Evolutionary conservation across 2,113 vertebrate genomes (phyloP).

Genomic region (Vulpes ferrilata): DNA sequence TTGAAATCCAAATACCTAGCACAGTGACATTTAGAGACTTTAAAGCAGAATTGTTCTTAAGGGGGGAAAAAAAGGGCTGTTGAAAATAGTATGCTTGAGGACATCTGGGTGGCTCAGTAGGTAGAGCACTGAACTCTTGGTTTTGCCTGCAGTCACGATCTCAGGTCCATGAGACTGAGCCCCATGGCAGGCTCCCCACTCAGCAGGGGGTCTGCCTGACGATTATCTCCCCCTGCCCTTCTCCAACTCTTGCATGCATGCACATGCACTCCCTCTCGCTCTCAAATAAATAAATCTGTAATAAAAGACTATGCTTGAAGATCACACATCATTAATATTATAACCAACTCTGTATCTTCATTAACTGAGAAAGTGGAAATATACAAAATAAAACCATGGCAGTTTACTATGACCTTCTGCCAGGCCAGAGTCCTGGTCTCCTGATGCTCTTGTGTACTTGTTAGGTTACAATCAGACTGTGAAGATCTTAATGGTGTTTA

Average conservation of each 20-base stretch:
- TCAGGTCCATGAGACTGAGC: not conserved
- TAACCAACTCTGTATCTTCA: not conserved
- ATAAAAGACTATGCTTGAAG: not conserved
- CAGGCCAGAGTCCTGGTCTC: not conserved
- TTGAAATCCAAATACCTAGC: slow-evolving; percentile 35
- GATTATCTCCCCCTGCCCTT: not conserved
- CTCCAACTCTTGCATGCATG: rapidly evolving
- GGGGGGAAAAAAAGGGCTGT: not conserved
- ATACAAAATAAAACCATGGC: not conserved
- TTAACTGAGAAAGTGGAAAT: not conserved
- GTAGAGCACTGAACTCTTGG: not conserved
- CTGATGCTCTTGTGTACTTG: not conserved
- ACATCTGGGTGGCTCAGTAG: not conserved
- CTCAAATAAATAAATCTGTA: not conserved
- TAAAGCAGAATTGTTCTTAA: not conserved
- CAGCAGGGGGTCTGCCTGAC: not conserved
- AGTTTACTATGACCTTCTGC: not conserved
- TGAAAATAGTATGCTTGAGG: not conserved
- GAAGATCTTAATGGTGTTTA: not conserved
- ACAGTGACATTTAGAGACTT: not conserved
- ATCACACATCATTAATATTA: not conserved
- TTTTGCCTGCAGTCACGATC: not conserved
- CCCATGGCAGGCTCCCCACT: not conserved
- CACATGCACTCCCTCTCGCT: not conserved
- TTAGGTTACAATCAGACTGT: not conserved